Evolutionary conservation across 2,888 invertebrate genomes (phyloP).

Genomic region (Caenorhabditis sp.): DNA sequence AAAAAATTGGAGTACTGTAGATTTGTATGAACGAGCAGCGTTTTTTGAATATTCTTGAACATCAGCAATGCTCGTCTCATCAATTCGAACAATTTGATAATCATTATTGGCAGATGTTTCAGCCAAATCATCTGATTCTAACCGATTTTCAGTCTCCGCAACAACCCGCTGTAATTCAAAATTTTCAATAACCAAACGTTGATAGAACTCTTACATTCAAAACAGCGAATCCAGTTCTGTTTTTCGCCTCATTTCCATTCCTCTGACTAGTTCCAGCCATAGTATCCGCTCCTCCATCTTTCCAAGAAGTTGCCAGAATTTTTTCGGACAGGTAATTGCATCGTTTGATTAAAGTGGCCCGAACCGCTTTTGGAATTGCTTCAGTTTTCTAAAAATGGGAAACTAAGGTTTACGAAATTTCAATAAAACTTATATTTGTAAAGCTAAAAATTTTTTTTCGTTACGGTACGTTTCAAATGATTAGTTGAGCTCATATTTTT

Average conservation of each 20-base stretch:
- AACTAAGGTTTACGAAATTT: neutral
- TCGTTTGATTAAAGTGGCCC: constrained; percentile 51
- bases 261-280: neutral
- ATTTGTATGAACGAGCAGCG: constrained; percentile 31
- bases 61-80: constrained; percentile 9
- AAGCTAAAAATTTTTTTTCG: neutral
- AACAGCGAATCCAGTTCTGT: constrained; percentile 39
- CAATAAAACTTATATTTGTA: neutral
- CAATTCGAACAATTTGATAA: constrained; percentile 33
- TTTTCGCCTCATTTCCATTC: constrained; percentile 2
- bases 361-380: constrained; percentile 21
- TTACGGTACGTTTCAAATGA: too few relatives aligned
- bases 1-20: constrained; percentile 35
- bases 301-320: constrained; percentile 52
- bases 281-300: constrained; percentile 9
- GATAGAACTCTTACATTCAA: constrained; percentile 47
- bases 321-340: constrained; percentile 69
- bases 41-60: constrained; percentile 20
- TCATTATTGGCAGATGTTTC: constrained; percentile 27
- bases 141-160: constrained; percentile 45
- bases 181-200: too few relatives aligned
- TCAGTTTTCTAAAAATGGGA: constrained; percentile 43
- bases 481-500: neutral
- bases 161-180: constrained; percentile 53
- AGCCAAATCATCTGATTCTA: constrained; percentile 54